A percentile compares a stretch with the other conserved stretches of the same genome.
These are phyloP conservation scores for Melanostigma gelatinosum DNA, from an alignment of 2,113 vertebrate genomes.

Conservation along the genomic window DNA sequence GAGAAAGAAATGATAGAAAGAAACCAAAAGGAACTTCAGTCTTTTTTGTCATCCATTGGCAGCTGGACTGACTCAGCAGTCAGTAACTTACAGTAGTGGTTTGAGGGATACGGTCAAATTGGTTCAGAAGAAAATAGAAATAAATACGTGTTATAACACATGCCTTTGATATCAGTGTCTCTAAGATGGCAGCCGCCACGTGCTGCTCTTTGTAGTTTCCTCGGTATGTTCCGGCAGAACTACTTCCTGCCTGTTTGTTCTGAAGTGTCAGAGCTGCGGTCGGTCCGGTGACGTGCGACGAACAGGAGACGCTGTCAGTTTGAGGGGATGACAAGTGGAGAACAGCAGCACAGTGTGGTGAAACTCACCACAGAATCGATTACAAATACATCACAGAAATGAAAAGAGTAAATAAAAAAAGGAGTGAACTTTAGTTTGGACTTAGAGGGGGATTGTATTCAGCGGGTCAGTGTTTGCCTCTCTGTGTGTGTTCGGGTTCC, in stretches of 20 bases:
- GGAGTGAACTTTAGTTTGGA: neutral
- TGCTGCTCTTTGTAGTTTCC: neutral
- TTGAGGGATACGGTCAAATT: neutral
- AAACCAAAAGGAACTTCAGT: constrained; percentile 89
- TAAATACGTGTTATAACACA: neutral
- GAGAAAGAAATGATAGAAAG: constrained; percentile 48
- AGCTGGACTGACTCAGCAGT: constrained; percentile 70
- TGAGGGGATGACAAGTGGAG: neutral
- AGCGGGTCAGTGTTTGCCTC: constrained; percentile 4
- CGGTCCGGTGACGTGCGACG: neutral
- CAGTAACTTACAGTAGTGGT: constrained; percentile 41
- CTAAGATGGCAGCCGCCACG: neutral
- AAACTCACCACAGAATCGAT: neutral
- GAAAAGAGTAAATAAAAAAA: neutral
- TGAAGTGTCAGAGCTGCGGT: neutral
- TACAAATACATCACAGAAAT: neutral
- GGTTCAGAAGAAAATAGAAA: neutral
- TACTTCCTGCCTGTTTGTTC: constrained; percentile 30
- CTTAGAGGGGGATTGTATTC: neutral
- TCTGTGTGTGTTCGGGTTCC: constrained; percentile 35
- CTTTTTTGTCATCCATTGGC: constrained; percentile 46
- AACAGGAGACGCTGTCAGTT: neutral
- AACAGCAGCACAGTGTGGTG: neutral
- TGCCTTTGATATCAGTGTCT: neutral
- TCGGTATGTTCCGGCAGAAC: neutral